Base-by-base conservation (phyloP, 2,797 vertebrate species). In the Enteromius radiatus region DNA sequence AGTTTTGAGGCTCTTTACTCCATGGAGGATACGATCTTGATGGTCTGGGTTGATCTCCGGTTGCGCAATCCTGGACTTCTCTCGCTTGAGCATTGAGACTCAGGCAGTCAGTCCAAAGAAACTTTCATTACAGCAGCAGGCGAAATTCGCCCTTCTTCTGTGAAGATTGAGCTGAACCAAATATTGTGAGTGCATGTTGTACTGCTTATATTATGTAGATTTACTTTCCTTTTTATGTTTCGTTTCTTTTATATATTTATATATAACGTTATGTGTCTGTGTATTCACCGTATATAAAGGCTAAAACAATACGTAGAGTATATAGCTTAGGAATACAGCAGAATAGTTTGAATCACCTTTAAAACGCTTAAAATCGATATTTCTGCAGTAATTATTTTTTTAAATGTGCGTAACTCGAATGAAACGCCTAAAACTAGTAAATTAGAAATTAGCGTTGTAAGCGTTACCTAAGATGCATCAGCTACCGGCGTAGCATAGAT, bases 41-140 rank as follows among this genome's bases (percentile, higher is more conserved):
- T 67, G 11, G 23, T 56, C 52, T 56, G 3, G 47, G 10, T 38
- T 36, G 54, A 63, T 77, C 41, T 70, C 52, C 38, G 49, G 36
- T 82, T 82, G 81, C 81, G 81, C 81, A 82, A 82, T 76, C 38
- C 63, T 61, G 74, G 31, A 61, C 23, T 67, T 65, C 69, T 52
- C 11, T 82, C 36, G 8, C 33, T 41, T 19, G 23, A 59, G 63
- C 49, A 10, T 19, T 31, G 79, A 41, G 81, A 19, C 61, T 56
- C 26, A 59, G n/a, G 0, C 74, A 69, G 52, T 47, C 47, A 70
- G 65, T 80, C 52, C 28, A 69, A 76, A 68, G 73, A 76, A 82
- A 82, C 31, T 76, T 76, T 69, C 64, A 26, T 69, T 83, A 56
- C 36, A 77, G 74, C 73, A 47, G 81, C 81, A 59, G 64, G 74